Conservation (phyloP, 2,888 invertebrate species). For the Netelia virgata region DNA sequence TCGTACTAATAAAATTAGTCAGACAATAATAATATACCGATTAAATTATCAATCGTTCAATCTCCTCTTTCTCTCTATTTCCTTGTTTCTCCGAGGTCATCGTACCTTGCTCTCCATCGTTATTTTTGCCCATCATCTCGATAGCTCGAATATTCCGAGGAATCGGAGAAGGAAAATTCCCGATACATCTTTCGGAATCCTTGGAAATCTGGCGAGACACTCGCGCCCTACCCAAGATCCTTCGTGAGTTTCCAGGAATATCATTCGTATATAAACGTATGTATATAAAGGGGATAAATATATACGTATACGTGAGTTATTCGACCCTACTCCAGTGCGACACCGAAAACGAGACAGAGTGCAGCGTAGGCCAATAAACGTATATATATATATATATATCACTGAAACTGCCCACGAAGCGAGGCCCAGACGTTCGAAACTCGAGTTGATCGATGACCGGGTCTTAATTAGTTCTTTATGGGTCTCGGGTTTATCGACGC, state of each 20-base stretch:
- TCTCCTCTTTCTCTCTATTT: not conserved
- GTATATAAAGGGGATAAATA: not conserved
- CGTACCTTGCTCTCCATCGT: not conserved
- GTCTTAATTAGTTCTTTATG: conserved; percentile 63
- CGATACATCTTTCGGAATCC: conserved; percentile 8
- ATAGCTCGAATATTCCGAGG: conserved; percentile 26
- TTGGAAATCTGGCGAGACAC: conserved; percentile 43
- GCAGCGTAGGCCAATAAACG: conserved; percentile 29
- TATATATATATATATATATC: conserved; percentile 21
- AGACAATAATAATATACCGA: no score
- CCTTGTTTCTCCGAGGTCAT: not conserved
- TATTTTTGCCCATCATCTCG: conserved; percentile 10
- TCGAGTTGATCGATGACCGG: conserved; percentile 53
- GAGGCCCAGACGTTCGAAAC: conserved; percentile 40
- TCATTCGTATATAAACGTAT: conserved; percentile 11
- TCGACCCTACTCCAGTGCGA: conserved; percentile 4
- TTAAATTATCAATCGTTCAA: not conserved
- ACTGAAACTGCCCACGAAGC: conserved; percentile 55
- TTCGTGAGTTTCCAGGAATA: conserved; percentile 60
- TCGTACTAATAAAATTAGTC: no score
- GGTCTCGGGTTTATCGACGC: conserved; percentile 50
- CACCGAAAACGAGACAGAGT: not conserved
- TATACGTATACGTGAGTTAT: conserved; percentile 14
- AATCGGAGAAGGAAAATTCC: conserved; percentile 37
- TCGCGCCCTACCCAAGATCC: conserved; percentile 19